Conservation (phyloP, 2,888 invertebrate genomes). For the Leptinotarsa juncta region DNA sequence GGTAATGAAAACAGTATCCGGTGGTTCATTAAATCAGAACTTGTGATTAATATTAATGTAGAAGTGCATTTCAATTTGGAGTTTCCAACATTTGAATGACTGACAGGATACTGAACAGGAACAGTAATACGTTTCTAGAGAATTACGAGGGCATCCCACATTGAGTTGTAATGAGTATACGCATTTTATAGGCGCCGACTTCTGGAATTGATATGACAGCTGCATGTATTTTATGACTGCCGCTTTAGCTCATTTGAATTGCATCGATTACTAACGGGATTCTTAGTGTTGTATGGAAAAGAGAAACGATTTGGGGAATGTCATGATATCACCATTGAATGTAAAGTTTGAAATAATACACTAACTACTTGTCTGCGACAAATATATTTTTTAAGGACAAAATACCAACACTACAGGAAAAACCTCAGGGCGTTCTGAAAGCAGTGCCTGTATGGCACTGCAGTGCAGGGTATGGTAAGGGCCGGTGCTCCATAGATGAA, state of each 20-base stretch:
- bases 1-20: neutral
- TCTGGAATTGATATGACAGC: constrained; percentile 5
- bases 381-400: no score
- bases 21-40: neutral
- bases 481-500: no score
- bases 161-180: neutral
- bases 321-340: no score
- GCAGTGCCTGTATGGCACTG: no score
- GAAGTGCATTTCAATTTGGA: neutral
- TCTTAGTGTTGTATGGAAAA: neutral
- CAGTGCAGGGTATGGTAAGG: no score
- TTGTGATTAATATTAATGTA: neutral
- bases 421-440: no score
- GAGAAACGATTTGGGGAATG: no score
- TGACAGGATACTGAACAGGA: constrained; percentile 11
- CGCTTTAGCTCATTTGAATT: neutral
- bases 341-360: no score
- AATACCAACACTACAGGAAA: no score
- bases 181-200: neutral
- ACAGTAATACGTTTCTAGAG: neutral
- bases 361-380: no score
- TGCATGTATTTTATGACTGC: neutral
- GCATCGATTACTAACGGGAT: neutral
- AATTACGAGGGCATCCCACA: constrained; percentile 4
- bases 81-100: neutral